Conservation (phyloP, 2,888 invertebrate species). For the Nomada fucata region DNA sequence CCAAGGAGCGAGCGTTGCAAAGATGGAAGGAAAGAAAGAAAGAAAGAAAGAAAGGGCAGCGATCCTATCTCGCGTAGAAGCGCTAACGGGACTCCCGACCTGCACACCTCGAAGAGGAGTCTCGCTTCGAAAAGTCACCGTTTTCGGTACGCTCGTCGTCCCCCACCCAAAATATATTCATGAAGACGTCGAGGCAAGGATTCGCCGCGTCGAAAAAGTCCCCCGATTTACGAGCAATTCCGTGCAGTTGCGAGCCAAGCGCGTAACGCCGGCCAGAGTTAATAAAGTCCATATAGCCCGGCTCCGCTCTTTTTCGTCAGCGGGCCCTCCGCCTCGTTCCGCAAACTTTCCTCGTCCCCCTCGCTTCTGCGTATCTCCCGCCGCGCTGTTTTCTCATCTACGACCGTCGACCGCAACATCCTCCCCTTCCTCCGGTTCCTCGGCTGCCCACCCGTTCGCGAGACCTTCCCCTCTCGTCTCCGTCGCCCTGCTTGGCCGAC, state of each 20-base stretch:
- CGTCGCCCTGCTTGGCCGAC: constrained; percentile 31
- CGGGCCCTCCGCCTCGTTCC: constrained; percentile 8
- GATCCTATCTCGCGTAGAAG: constrained; percentile 74
- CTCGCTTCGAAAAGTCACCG: constrained; percentile 44
- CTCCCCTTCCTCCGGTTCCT: constrained; percentile 43
- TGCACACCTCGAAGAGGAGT: constrained; percentile 34
- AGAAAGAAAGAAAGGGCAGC: constrained; percentile 59
- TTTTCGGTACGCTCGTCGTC: constrained; percentile 51
- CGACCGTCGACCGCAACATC: constrained; percentile 75
- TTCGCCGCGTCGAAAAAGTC: constrained; percentile 16
- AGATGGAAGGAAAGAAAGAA: constrained; percentile 61
- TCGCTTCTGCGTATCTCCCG: constrained; percentile 45
- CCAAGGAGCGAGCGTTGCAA: constrained; percentile 68
- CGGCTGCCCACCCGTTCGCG: constrained; percentile 13
- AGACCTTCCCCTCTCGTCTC: constrained; percentile 33
- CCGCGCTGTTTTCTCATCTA: constrained; percentile 74
- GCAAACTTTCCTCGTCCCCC: constrained; percentile 39
- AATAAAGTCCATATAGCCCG: constrained; percentile 74
- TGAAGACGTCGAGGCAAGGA: neutral
- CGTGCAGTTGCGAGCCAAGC: constrained; percentile 58
- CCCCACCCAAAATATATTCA: constrained; percentile 2
- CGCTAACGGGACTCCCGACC: constrained; percentile 72
- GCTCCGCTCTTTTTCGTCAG: constrained; percentile 47
- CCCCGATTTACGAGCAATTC: constrained; percentile 43
- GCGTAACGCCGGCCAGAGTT: constrained; percentile 77